Base-by-base conservation (phyloP, 2,888 invertebrate species). In the Zaprionus lineosus region DNA sequence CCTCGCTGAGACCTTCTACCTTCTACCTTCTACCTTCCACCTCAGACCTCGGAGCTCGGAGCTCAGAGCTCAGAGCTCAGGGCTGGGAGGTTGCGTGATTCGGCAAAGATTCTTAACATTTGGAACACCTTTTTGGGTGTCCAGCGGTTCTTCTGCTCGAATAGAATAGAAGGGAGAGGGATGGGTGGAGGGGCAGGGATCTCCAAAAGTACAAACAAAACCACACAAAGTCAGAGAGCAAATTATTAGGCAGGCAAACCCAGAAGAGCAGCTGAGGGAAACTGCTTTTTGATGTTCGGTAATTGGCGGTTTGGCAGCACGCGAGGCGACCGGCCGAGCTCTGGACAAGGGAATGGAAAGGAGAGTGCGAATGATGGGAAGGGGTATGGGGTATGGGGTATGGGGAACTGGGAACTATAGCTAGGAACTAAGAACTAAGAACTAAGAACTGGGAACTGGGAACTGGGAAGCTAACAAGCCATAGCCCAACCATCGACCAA, bases 281-380 rank as follows among this genome's bases (percentile, higher is more conserved):
- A 84, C 82, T 74, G 84, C 82, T 77, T 81, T 79, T 81, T 81
- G 82, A 81, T 81, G 84, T 81, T 81, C 70, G 74, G 81, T 81
- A 81, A 81, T 81, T 81, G 84, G 81, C 84, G 84, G 81, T 84
- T 81, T 81, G 81, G 84, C 82, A 81, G 78, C 81, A 81, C 81
- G 81, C 84, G 82, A 81, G 74, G 63, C 82, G 67, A 74, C 43
- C 58, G 50, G 39, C 33, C 43, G 34, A 53, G 28, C 28, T 55
- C 56, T 66, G 70, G 48, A 36, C 34, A 40, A 26, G 56, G 41
- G 34, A n/a, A n/a, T n/a, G n/a, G n/a, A n/a, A n/a, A n/a, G n/a
- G n/a, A n/a, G n/a, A n/a, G n/a, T n/a, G n/a, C n/a, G n/a, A n/a
- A n/a, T n/a, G n/a, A n/a, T n/a, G n/a, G n/a, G n/a, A n/a, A 24